Base-by-base conservation (phyloP, 2,797 vertebrate species). In the Thalassophryne amazonica region DNA sequence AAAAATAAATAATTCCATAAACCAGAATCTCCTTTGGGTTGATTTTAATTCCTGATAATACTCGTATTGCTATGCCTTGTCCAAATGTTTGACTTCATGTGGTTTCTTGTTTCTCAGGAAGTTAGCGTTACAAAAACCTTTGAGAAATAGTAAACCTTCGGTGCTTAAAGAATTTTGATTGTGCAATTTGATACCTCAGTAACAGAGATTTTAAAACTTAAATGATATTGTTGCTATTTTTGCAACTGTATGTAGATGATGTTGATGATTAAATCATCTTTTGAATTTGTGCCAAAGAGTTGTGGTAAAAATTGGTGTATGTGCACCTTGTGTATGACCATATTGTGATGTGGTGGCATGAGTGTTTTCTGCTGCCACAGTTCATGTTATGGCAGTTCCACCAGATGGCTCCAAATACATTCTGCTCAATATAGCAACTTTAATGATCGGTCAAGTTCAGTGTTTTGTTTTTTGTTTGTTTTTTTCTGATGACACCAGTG, bases 71-170 rank as follows among this genome's bases (percentile, higher is more conserved):
- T 35, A 38, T 54, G 13, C 22, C 33, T 42, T 57, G 38, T 50
- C 19, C 6, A 27, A 31, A 71, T 51, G 18, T 61, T 34, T 37
- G 30, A 47, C 41, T 34, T 30, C 24, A 25, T 42, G 24, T n/a
- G 33, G 4, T 66, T 41, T 63, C 20, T 59, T 21, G 55, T 60
- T 35, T 72, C 78, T 83, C 75, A 78, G 61, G 76, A 69, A 73
- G 48, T 43, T 36, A 27, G 56, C 20, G 32, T 57, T 34, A 43
- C 9, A 29, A 37, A 18, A 19, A 66, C 45, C 53, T 16, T 13
- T 40, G 34, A 57, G 42, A 40, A 41, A 33, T 31, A 40, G 58
- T 60, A 32, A 60, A 61, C 14, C 45, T n/a, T n/a, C 51, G 34
- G 55, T 78, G 57, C 58, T 71, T 45, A 14, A 12, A 53, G 14